phyloP scores from a whole-genome alignment of 2,113 vertebrate genomes.

The Chionodraco myersi region DNA sequence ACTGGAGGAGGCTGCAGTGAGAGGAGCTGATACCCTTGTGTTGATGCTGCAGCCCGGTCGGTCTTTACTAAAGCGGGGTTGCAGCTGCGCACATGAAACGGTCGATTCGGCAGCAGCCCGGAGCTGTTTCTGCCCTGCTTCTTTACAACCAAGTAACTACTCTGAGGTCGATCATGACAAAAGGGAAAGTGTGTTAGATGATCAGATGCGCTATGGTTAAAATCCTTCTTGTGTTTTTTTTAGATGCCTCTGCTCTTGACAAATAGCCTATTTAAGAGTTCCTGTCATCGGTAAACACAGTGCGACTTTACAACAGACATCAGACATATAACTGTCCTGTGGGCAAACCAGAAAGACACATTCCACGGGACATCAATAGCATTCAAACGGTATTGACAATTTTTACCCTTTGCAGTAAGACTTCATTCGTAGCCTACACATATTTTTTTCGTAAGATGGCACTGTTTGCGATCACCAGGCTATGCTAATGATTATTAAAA shows the following conservation, averaged over 20 bases:
- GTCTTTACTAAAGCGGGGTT: neutral
- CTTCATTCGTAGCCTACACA: neutral
- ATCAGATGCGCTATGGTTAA: neutral
- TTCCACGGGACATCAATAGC: no score
- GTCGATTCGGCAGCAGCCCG: slow-evolving; percentile 28
- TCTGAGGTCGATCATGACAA: neutral
- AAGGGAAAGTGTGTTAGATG: neutral
- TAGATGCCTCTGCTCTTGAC: neutral
- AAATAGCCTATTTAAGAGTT: no score
- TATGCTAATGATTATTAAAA: neutral
- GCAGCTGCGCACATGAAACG: slow-evolving; percentile 59
- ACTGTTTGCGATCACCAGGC: neutral
- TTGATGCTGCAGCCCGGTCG: slow-evolving; percentile 25
- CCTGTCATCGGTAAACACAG: no score
- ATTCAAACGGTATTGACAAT: neutral
- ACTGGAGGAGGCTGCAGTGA: neutral
- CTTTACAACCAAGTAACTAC: neutral
- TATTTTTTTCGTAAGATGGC: neutral
- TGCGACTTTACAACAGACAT: no score
- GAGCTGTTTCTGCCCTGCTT: slow-evolving; percentile 6
- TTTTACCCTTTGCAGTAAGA: no score
- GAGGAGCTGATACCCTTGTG: neutral
- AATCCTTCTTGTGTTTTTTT: neutral
- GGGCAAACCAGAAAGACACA: no score
- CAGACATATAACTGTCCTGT: neutral